A percentile compares a stretch with the other conserved stretches of the same genome.
Conservation (phyloP, 2,888 invertebrate genomes). For the Caenorhabditis doughertyi region DNA sequence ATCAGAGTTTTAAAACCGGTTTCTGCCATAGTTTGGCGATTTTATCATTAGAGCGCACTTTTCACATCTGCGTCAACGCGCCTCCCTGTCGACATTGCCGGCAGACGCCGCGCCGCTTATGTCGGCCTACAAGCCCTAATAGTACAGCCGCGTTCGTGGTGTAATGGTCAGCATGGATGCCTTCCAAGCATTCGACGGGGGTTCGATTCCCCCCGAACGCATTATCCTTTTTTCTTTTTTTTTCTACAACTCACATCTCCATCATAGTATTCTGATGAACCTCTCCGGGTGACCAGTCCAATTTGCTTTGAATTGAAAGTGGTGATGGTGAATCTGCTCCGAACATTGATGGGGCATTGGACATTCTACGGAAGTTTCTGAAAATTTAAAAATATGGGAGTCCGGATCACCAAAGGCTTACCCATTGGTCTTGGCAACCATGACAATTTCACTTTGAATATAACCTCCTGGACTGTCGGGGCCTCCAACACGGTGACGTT, state of each 20-base stretch:
- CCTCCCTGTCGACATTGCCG: neutral
- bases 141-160: slow-evolving; percentile 65
- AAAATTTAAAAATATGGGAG: neutral
- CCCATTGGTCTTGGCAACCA: slow-evolving; percentile 82
- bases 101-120: neutral
- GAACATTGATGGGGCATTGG: slow-evolving; percentile 72
- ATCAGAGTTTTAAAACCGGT: too few relatives aligned
- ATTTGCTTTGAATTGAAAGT: slow-evolving; percentile 76
- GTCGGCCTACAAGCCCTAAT: neutral
- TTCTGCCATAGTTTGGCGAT: too few relatives aligned
- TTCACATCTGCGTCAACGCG: too few relatives aligned
- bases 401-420: slow-evolving; percentile 39
- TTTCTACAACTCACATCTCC: slow-evolving; percentile 76
- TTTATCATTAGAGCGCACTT: neutral
- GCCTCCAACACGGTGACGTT: slow-evolving; percentile 69
- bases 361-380: slow-evolving; percentile 69
- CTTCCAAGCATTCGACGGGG: slow-evolving; percentile 67
- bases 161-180: slow-evolving; percentile 74
- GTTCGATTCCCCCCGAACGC: slow-evolving; percentile 70
- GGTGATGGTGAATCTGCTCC: slow-evolving; percentile 82
- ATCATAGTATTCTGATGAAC: slow-evolving; percentile 68
- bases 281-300: slow-evolving; percentile 82
- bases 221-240: slow-evolving; percentile 14
- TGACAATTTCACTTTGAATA: slow-evolving; percentile 82
- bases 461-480: slow-evolving; percentile 81